Percentiles rank a stretch among this genome's conserved stretches.
phyloP scores from a whole-genome alignment of 2,888 invertebrate species.

The Zelleria hepariella region DNA sequence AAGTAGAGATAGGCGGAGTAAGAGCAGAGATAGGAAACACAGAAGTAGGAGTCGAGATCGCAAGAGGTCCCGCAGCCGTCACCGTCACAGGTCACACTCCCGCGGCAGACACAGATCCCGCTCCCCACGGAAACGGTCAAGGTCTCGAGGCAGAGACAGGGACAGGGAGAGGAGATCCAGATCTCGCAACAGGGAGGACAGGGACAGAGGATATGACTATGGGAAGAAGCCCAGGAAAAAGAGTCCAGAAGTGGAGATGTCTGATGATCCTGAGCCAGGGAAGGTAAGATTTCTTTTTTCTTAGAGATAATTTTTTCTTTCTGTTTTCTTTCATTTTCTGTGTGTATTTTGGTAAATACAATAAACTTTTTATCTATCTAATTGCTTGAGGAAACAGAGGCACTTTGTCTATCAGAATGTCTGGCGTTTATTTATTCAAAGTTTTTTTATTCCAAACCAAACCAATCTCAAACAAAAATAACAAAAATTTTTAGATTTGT shows the following conservation, averaged over 20 bases:
- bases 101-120: conserved; percentile 36
- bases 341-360: too few species aligned
- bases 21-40: conserved; percentile 29
- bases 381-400: too few species aligned
- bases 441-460: too few species aligned
- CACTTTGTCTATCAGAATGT: too few species aligned
- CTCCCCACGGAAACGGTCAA: conserved; percentile 32
- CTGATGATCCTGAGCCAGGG: conserved; percentile 83
- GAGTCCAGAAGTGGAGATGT: conserved; percentile 70
- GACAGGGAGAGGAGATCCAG: conserved; percentile 29
- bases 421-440: too few species aligned
- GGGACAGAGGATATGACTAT: conserved; percentile 38
- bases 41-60: conserved; percentile 23
- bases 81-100: conserved; percentile 23
- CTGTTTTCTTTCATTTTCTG: too few species aligned
- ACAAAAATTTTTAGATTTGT: too few species aligned
- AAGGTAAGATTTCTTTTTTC: conserved; percentile 57
- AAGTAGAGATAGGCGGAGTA: conserved; percentile 23
- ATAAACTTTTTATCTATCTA: too few species aligned
- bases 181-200: conserved; percentile 30
- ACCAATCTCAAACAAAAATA: too few species aligned
- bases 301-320: too few species aligned
- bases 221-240: conserved; percentile 36
- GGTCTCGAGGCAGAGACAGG: conserved; percentile 21
- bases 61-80: conserved; percentile 26